Evolutionary conservation across 2,888 invertebrate species (phyloP), one percentile per base, ranked within the genome.

Genomic region (Archips xylosteana): DNA sequence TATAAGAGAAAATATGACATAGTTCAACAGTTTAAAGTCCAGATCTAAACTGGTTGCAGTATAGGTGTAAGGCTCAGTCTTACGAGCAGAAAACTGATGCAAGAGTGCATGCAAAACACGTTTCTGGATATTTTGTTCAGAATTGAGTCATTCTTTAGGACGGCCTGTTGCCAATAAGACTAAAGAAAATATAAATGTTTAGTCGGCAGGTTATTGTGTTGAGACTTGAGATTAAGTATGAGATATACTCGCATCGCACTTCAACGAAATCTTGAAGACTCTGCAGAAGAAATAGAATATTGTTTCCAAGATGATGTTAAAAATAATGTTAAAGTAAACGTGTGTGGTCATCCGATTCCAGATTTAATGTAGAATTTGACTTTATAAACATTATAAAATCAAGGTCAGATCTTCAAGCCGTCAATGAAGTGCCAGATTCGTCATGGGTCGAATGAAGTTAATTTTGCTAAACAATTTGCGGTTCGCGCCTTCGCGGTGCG

Each of bases 41-140:
- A 13, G 23, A 34, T 51, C 39, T 72, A 69, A 69, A 42, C 47
- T 2, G 23, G 54, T 61, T 51, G 9, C 15, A 54, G 23, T 57
- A 45, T 36, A 64, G 57, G 13, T 59, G 23, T 23, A 36, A 66
- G 39, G 57, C 51, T 69, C 49, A 57, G 57, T 51, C 57, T 54
- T 70, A 54, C 45, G 65, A 65, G 64, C 36, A 64, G 60, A 68
- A 69, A 51, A 49, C 68, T 70, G 51, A 61, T 74, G 74, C 69
- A 74, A 74, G 69, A 60, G 51, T 23, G 42, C 62, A 73, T 57
- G 72, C 68, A 64, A 73, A 73, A 69, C 73, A 69, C 32, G 68
- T 73, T 68, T 39, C 63, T 68, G 73, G 42, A 69, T 73, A 63
- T 59, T 36, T 49, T 15, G 63, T 13, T 49, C 45, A 51, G 10